phyloP scores from a whole-genome alignment of 2,888 invertebrate genomes.

The Agrochola lychnidis region DNA sequence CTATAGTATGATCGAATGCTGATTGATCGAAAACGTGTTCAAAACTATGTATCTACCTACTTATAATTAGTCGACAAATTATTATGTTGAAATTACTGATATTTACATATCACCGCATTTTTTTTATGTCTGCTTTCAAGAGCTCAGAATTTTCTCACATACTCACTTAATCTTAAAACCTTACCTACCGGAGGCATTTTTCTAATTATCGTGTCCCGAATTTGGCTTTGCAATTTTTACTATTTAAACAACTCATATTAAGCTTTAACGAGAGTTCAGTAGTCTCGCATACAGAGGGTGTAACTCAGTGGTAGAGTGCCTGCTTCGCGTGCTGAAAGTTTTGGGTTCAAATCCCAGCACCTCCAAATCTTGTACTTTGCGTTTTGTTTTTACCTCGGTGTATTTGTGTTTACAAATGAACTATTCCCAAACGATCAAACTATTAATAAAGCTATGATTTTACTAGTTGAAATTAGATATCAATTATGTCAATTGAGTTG shows the following conservation, averaged over 20 bases:
- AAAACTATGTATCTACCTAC: neutral
- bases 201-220: neutral
- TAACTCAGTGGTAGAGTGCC: too few relatives aligned
- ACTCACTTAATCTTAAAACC: neutral
- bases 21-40: slow-evolving; percentile 33
- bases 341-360: neutral
- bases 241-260: neutral
- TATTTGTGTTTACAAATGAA: neutral
- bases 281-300: neutral
- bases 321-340: too few relatives aligned
- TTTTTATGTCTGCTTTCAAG: neutral
- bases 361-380: neutral
- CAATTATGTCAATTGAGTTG: too few relatives aligned
- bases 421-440: neutral
- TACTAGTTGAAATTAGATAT: neutral
- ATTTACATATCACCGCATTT: too few relatives aligned
- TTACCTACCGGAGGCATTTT: neutral
- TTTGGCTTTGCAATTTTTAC: neutral
- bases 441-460: neutral
- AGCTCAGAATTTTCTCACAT: too few relatives aligned
- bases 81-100: neutral
- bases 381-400: neutral
- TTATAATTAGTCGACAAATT: neutral
- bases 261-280: too few relatives aligned
- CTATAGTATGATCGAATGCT: slow-evolving; percentile 16